A percentile compares a stretch with the other conserved stretches of the same genome.
Conservation (phyloP, 1,140 invertebrate genomes). For the Conus betulinus region DNA sequence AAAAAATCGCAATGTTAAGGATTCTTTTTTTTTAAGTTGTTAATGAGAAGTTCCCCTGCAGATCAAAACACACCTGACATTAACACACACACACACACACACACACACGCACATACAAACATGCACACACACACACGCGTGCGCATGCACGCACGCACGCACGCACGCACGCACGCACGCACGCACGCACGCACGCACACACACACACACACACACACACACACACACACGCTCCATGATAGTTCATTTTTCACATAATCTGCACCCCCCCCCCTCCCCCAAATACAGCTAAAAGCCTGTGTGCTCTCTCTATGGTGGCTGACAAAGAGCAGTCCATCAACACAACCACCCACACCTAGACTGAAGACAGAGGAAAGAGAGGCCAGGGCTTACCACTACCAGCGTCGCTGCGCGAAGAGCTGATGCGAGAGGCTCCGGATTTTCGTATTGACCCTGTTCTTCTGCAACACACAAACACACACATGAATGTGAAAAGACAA, state of each 20-base stretch:
- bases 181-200: not conserved
- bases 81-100: not conserved
- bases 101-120: not conserved
- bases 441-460: constrained; percentile 56
- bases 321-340: too few relatives aligned
- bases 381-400: constrained; percentile 53
- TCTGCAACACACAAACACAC: constrained; percentile 41
- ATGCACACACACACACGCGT: not conserved
- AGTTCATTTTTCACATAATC: not conserved
- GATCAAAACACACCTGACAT: too few relatives aligned
- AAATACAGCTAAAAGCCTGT: too few relatives aligned
- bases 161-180: not conserved
- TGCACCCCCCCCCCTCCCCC: too few relatives aligned
- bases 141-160: not conserved
- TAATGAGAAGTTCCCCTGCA: too few relatives aligned
- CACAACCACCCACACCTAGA: too few relatives aligned
- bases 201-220: too few relatives aligned
- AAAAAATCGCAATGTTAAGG: too few relatives aligned
- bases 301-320: too few relatives aligned
- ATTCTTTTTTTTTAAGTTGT: too few relatives aligned
- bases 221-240: not conserved
- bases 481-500: too few relatives aligned
- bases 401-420: constrained; percentile 66
- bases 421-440: constrained; percentile 48
- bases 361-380: not conserved